Base-by-base conservation (phyloP, 2,888 invertebrate species). In the Polydrusus cervinus region DNA sequence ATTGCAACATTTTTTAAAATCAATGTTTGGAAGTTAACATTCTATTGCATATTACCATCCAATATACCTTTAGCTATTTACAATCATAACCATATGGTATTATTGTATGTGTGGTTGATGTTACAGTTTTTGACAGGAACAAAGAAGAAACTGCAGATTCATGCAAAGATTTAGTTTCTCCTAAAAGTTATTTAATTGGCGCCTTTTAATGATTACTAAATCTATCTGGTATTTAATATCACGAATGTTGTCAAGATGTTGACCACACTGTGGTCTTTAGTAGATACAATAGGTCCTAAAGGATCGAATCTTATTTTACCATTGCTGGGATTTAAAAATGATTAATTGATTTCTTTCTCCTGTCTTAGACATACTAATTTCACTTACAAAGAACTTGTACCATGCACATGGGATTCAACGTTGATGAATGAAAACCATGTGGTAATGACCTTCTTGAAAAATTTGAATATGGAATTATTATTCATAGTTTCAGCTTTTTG, bases 391-490 rank as follows among this genome's bases (percentile, higher is more conserved):
- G 70, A 40, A 70, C 45, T 70, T 47, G 66, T 30, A 72, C 20
- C 55, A 16, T 47, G 66, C 73, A 74, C 70, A 74, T 76, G 76
- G 76, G 73, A 73, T 70, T 73, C 64, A 53, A 55, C 61, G 64
- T 70, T 73, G 73, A 76, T 74, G 76, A 76, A 76, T 76, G 76
- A 76, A 76, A 70, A 74, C 72, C 76, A 73, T 74, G 70, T 73
- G 76, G 76, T 76, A 76, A 76, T 76, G 76, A 76, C 76, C 76
- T 70, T 76, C 61, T 70, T 25, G 70, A 73, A 66, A 76, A 76
- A 73, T 71, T 75, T 75, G 75, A 75, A 71, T 74, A 74, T 67
- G 18, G 55, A 55, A 71, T 75, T 68, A 73, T 70, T 76, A 76
- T 76, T 76, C 76, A 76, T 76, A 67, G 70, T 72, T 76, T 76